phyloP scores from a whole-genome alignment of 1,140 invertebrate species.

The Melanaphis sacchari region DNA sequence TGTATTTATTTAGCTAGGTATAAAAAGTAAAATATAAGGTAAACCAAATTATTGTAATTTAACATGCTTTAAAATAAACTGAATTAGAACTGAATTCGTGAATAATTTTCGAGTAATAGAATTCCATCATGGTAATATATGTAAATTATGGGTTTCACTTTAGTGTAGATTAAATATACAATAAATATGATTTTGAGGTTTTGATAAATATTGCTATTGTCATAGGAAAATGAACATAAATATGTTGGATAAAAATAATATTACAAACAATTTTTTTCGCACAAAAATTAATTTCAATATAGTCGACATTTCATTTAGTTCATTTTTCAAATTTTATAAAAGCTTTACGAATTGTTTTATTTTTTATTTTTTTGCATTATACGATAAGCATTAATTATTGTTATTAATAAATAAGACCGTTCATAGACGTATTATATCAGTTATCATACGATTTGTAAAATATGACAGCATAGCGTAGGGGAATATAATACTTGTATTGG shows the following conservation, averaged over 20 bases:
- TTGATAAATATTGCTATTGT: not conserved
- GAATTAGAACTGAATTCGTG: not conserved
- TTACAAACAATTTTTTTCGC: not conserved
- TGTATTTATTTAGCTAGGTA: not conserved
- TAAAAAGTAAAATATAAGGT: not conserved
- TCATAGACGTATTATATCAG: no score
- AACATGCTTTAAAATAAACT: constrained; percentile 4
- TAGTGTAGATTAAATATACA: not conserved
- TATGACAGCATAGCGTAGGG: no score
- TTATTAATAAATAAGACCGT: no score
- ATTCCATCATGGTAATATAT: not conserved
- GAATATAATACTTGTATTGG: no score
- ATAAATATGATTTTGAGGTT: not conserved
- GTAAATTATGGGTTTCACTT: not conserved
- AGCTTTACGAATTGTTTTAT: not conserved
- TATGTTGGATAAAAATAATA: not conserved
- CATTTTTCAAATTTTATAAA: not conserved
- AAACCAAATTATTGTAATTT: not conserved
- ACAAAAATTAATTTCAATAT: not conserved
- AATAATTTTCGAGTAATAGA: not conserved
- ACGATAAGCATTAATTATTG: no score
- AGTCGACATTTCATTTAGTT: not conserved
- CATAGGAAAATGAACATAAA: not conserved
- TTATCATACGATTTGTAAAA: no score
- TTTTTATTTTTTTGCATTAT: not conserved